These are phyloP conservation scores for Stenodera caucasica DNA, from an alignment of 2,888 invertebrate genomes.

Conservation along the genomic window DNA sequence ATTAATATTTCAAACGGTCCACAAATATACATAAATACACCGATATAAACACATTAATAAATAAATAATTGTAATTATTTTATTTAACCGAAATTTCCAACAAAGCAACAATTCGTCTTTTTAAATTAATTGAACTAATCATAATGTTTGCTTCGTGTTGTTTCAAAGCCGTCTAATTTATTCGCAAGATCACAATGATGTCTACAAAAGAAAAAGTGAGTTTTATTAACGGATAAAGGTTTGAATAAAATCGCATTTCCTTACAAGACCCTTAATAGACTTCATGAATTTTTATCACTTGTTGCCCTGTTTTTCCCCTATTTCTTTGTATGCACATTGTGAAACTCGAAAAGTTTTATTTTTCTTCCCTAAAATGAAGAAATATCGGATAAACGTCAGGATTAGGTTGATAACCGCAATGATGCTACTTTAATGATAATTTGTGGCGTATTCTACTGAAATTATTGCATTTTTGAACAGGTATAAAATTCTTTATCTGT, in stretches of 20 bases:
- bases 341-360: neutral
- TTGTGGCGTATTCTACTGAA: neutral
- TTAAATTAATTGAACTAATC: neutral
- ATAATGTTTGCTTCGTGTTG: neutral
- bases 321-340: neutral
- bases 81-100: neutral
- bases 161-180: neutral
- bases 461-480: neutral
- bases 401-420: neutral
- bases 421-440: neutral
- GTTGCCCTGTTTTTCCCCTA: constrained; percentile 18
- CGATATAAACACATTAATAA: neutral
- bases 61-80: neutral
- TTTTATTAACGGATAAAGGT: constrained; percentile 13
- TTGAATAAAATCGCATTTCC: constrained; percentile 28
- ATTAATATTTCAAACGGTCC: constrained; percentile 8
- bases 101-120: neutral
- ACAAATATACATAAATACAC: neutral
- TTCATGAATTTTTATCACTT: constrained; percentile 32
- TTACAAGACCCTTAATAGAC: constrained; percentile 24
- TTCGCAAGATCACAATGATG: neutral
- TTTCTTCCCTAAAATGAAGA: neutral
- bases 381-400: constrained; percentile 1
- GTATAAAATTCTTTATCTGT: neutral
- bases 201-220: constrained; percentile 8